Base-by-base conservation (phyloP, 2,113 vertebrate species). In the Ceyx margarethae region DNA sequence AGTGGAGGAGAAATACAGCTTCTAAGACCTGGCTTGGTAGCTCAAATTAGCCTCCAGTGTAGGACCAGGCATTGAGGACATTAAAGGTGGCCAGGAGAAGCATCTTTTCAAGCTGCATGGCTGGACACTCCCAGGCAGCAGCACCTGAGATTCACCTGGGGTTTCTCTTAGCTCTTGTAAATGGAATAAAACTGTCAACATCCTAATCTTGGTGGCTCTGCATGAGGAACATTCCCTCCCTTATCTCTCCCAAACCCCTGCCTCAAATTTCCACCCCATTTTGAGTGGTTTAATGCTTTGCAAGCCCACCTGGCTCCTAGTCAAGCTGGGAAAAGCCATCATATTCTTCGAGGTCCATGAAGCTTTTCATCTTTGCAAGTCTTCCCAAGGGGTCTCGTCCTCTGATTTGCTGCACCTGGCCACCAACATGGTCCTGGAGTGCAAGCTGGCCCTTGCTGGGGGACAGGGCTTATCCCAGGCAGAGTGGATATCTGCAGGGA, bases 241-340 rank as follows among this genome's bases (percentile, higher is more conserved):
- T 89, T 89, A 77, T 80, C 87, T 86, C 73, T 31, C 45, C 69
- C 13, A 68, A 78, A 53, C 69, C 92, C 85, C 79, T 71, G 65
- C 82, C 65, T 87, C 4, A 1, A 50, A 31, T 87, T 84, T 42
- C 61, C 40, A 29, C 64, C 58, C 50, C 14, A 0, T 61, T 75
- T 56, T 46, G 61, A 65, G 48, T 12, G 20, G 43, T 76, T 62
- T 82, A 65, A 61, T 17, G 19, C 51, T 82, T 61, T 83, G 58
- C 76, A 50, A 58, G 20, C 35, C 84, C n/a, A 40, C 7, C 23
- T 8, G 50, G 72, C 37, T 76, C 54, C 57, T 28, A 3, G 25
- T 40, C 61, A 42, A 33, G 40, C 11, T 23, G 28, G 31, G 43
- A 40, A 80, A 72, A 83, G 64, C 73, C 66, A 22, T 82, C 62